phyloP scores from a whole-genome alignment of 2,797 vertebrate species.

The Spinibarbus caldwelli region DNA sequence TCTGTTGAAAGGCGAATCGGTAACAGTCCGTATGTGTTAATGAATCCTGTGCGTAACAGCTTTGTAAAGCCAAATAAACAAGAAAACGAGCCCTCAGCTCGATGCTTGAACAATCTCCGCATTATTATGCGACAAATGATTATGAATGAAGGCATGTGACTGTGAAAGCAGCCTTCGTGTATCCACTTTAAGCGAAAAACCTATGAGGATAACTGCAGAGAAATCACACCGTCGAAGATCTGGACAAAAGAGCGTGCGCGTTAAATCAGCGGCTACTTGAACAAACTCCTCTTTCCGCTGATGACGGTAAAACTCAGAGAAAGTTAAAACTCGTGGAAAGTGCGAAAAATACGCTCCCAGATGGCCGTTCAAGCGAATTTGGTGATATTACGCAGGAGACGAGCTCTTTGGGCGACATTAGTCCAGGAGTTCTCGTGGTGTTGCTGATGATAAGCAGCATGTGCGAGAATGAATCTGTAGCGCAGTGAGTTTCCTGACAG shows the following conservation, averaged over 20 bases:
- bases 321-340: conserved; percentile 33
- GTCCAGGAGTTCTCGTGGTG: conserved; percentile 23
- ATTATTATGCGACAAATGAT: conserved; percentile 1
- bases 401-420: conserved; percentile 9
- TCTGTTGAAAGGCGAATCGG: background rate
- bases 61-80: conserved; percentile 17
- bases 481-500: conserved; percentile 78
- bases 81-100: background rate
- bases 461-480: conserved; percentile 64
- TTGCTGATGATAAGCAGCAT: conserved; percentile 63
- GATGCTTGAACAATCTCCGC: conserved; percentile 2
- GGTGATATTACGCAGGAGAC: conserved; percentile 3
- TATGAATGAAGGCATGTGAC: conserved; percentile 35
- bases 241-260: conserved; percentile 37
- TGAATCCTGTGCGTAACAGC: conserved; percentile 5
- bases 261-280: too few species aligned
- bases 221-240: background rate
- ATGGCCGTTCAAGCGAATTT: conserved; percentile 22
- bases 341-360: conserved; percentile 28
- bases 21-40: background rate
- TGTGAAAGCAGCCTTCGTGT: background rate
- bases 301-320: conserved; percentile 34
- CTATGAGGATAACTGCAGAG: background rate
- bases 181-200: background rate
- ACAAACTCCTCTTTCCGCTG: conserved; percentile 43